These are phyloP conservation scores for Drosophila auraria DNA, from an alignment of 1,140 invertebrate species.

Conservation along the genomic window DNA sequence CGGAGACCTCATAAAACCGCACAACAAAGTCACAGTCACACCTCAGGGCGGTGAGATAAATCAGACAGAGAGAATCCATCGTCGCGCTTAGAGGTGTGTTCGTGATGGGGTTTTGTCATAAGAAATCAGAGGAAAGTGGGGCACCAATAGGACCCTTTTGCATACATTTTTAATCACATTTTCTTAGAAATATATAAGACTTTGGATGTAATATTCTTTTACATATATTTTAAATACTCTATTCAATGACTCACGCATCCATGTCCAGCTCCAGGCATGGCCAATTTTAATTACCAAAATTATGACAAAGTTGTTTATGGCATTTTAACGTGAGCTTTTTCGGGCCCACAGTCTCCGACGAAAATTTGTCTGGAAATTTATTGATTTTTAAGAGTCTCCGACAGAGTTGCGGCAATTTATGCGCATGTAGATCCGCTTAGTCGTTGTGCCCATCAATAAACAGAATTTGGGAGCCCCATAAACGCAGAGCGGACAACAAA, in stretches of 20 bases:
- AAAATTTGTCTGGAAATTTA: conserved; percentile 76
- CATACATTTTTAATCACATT: no score
- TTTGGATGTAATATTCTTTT: neutral
- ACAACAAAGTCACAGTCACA: conserved; percentile 76
- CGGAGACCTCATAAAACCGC: conserved; percentile 56
- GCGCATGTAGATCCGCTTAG: conserved; percentile 75
- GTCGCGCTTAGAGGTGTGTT: conserved; percentile 10
- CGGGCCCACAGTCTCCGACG: conserved; percentile 25
- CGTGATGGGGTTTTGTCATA: conserved; percentile 6
- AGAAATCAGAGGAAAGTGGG: neutral
- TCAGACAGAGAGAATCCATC: conserved; percentile 39
- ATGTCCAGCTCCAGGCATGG: conserved; percentile 46
- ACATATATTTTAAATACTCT: neutral
- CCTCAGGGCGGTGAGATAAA: conserved; percentile 69
- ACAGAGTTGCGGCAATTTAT: conserved; percentile 54
- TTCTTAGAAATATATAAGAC: neutral
- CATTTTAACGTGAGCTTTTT: conserved; percentile 72
- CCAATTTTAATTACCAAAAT: conserved; percentile 84
- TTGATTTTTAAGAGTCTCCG: conserved; percentile 79
- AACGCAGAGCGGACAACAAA: conserved; percentile 60
- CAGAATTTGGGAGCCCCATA: conserved; percentile 61
- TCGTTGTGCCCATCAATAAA: conserved; percentile 76
- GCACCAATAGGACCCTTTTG: no score
- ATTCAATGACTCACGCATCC: neutral
- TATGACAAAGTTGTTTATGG: conserved; percentile 84